Percentiles rank a stretch among this genome's conserved stretches.
Evolutionary conservation across 2,888 invertebrate species (phyloP).

Genomic region (Eupithecia abbreviata): DNA sequence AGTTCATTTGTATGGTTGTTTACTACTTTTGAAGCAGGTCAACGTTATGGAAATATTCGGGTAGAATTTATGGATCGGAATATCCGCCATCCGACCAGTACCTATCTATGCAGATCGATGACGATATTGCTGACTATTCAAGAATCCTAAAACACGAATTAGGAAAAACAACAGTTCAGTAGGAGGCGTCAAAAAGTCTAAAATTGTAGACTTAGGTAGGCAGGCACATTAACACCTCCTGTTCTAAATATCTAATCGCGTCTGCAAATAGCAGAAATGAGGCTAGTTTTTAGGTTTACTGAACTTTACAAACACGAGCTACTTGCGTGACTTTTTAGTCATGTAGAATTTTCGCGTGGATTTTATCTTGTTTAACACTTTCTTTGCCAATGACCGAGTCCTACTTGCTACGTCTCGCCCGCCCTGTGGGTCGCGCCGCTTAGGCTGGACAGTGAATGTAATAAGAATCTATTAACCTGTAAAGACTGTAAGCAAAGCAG

Average conservation of each 20-base stretch:
- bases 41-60: constrained; percentile 16
- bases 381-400: no score
- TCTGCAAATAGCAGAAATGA: constrained; percentile 36
- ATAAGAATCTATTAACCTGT: background rate
- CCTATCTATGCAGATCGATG: background rate
- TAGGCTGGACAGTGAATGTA: background rate
- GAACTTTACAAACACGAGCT: constrained; percentile 39
- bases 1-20: constrained; percentile 21
- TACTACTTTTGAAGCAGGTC: background rate
- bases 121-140: background rate
- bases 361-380: no score
- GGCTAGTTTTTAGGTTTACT: constrained; percentile 38
- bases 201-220: constrained; percentile 27
- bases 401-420: no score
- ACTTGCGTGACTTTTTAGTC: constrained; percentile 1
- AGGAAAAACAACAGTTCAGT: constrained; percentile 28
- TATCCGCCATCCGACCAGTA: background rate
- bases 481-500: background rate
- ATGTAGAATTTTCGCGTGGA: background rate
- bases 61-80: background rate
- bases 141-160: constrained; percentile 15
- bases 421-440: background rate
- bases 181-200: constrained; percentile 31
- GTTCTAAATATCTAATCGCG: constrained; percentile 39
- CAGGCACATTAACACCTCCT: constrained; percentile 37